phyloP scores from a whole-genome alignment of 2,888 invertebrate genomes.

The Trichacis sp. region DNA sequence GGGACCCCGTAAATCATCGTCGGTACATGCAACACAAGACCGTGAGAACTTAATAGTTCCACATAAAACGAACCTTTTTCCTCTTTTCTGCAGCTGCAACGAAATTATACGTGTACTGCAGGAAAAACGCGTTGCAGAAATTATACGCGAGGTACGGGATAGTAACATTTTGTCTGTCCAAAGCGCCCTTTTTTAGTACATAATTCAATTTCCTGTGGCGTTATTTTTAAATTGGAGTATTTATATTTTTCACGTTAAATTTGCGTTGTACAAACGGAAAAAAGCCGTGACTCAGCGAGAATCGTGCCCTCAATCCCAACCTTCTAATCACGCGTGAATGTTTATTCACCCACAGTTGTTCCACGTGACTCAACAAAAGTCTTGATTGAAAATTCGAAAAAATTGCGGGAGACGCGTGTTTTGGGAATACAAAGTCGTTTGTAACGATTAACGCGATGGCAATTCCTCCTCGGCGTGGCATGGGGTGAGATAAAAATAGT shows the following conservation, averaged over 20 bases:
- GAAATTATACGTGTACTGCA: conserved; percentile 17
- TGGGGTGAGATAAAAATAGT: conserved; percentile 18
- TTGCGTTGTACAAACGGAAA: too few relatives aligned
- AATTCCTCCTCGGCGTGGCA: conserved; percentile 16
- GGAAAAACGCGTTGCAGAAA: conserved; percentile 26
- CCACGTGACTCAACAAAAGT: neutral
- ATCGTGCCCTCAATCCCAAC: neutral
- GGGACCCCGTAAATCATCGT: conserved; percentile 47
- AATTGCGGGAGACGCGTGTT: too few relatives aligned
- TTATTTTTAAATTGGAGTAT: too few relatives aligned
- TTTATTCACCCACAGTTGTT: conserved; percentile 1
- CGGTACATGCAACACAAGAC: conserved; percentile 24
- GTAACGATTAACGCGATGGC: conserved; percentile 33
- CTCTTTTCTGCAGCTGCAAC: conserved; percentile 30
- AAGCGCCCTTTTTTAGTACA: too few relatives aligned
- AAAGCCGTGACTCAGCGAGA: too few relatives aligned
- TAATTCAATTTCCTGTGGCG: too few relatives aligned
- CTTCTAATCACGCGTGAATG: too few relatives aligned
- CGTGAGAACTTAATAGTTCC: conserved; percentile 46
- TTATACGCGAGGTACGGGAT: too few relatives aligned
- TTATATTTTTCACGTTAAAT: neutral
- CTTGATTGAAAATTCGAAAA: neutral
- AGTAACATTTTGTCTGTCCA: too few relatives aligned
- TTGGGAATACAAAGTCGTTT: conserved; percentile 27
- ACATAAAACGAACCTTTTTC: conserved; percentile 9